phyloP scores from a whole-genome alignment of 1,140 invertebrate genomes.

The Heterodera carotae region DNA sequence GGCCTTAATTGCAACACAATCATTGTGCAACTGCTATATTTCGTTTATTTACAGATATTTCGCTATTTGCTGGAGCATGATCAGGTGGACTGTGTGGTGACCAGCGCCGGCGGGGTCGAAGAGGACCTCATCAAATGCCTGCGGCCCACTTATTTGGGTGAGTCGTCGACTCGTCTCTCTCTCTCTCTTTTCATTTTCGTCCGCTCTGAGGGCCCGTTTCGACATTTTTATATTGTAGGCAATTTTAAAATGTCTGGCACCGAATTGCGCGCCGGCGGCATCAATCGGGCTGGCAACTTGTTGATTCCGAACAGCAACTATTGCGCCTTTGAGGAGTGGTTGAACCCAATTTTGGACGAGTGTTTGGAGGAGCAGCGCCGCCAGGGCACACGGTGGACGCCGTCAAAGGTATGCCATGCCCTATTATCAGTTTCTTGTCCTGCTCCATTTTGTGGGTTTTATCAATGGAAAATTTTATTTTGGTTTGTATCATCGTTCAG shows the following conservation, averaged over 20 bases:
- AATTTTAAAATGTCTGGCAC: conserved; percentile 67
- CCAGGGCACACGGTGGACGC: conserved; percentile 79
- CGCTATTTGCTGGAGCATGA: conserved; percentile 84
- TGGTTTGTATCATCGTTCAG: too few species aligned
- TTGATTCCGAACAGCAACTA: conserved; percentile 98
- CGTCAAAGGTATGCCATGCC: conserved; percentile 68
- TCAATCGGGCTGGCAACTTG: conserved; percentile 96
- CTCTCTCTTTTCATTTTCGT: too few species aligned
- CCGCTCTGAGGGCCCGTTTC: conserved; percentile 5
- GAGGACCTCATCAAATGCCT: conserved; percentile 99
- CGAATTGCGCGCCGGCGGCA: conserved; percentile 78
- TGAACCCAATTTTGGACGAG: conserved; percentile 87
- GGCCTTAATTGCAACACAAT: too few species aligned
- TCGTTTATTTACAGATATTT: conserved; percentile 50
- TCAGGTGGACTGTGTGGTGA: conserved; percentile 92
- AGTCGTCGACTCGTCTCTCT: conserved; percentile 22
- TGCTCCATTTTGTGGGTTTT: too few species aligned
- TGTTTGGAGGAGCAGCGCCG: conserved; percentile 84
- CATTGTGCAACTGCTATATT: too few species aligned
- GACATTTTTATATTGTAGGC: conserved; percentile 34
- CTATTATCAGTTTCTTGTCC: too few species aligned
- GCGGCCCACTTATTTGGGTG: conserved; percentile 86
- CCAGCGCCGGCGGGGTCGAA: conserved; percentile 95
- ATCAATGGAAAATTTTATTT: too few species aligned
- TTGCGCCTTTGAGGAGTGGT: conserved; percentile 96